A percentile compares a stretch with the other conserved stretches of the same genome.
Conservation (phyloP, 2,888 invertebrate genomes). For the Orthosia gracilis region DNA sequence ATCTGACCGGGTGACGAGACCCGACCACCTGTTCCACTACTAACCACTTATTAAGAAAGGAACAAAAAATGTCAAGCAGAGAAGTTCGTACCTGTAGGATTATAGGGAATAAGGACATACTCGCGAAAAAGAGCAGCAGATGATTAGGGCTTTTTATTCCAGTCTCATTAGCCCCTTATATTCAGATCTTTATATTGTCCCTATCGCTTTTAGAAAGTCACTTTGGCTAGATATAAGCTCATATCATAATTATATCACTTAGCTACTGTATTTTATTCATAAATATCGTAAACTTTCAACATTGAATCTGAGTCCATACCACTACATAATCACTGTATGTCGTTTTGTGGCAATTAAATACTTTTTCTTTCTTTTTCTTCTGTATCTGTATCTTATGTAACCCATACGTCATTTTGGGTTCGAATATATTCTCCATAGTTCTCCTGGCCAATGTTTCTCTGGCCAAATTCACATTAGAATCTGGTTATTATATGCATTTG, state of each 20-base stretch:
- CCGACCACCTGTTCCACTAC: slow-evolving; percentile 64
- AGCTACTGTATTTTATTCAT: not conserved
- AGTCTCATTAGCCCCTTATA: no score
- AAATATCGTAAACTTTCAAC: not conserved
- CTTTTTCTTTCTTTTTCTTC: no score
- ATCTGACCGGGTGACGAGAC: slow-evolving; percentile 43
- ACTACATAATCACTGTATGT: no score
- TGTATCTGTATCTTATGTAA: not conserved
- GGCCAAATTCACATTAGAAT: not conserved
- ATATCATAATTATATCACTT: not conserved
- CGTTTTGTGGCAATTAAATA: no score
- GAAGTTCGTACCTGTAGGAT: not conserved
- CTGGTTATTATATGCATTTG: not conserved
- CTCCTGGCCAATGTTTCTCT: not conserved
- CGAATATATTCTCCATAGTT: not conserved
- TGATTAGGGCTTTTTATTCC: no score
- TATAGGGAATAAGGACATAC: not conserved
- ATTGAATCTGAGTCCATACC: not conserved
- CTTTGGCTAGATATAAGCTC: no score
- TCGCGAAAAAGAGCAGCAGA: not conserved
- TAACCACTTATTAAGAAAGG: slow-evolving; percentile 15
- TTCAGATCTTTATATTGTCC: no score
- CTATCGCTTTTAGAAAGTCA: no score
- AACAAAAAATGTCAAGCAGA: not conserved
- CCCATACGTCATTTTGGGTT: not conserved